Percentiles rank a stretch among this genome's conserved stretches.
phyloP scores from a whole-genome alignment of 2,113 vertebrate genomes.

The Xyliphius kryptos region DNA sequence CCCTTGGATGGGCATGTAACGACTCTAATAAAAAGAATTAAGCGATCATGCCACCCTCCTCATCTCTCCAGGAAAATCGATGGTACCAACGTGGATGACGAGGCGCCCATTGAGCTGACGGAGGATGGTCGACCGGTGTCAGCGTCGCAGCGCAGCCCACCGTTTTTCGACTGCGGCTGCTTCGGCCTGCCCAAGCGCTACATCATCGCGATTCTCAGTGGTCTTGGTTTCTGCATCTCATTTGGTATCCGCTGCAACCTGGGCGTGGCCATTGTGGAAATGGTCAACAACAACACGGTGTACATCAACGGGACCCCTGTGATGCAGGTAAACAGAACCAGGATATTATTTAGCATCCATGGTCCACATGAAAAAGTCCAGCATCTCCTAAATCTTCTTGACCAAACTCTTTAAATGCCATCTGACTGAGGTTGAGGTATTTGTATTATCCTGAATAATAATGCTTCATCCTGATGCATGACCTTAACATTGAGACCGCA shows the following conservation, averaged over 20 bases:
- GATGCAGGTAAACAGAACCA: conserved; percentile 68
- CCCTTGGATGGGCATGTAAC: too few species aligned
- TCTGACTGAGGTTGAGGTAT: background rate
- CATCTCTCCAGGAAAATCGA: conserved; percentile 75
- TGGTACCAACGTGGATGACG: conserved; percentile 72
- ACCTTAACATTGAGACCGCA: too few species aligned
- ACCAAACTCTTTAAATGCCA: background rate
- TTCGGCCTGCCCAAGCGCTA: conserved; percentile 91
- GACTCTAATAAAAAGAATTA: too few species aligned
- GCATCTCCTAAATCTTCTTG: background rate
- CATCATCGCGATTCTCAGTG: conserved; percentile 92
- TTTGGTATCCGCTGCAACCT: conserved; percentile 96
- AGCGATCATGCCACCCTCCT: background rate
- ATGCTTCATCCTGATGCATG: too few species aligned
- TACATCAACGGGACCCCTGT: conserved; percentile 86
- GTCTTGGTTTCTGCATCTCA: conserved; percentile 97
- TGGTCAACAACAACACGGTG: conserved; percentile 95
- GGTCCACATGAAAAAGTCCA: too few species aligned
- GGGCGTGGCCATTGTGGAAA: conserved; percentile 95
- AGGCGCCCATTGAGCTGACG: conserved; percentile 77
- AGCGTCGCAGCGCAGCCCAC: conserved; percentile 31
- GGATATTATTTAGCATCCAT: background rate
- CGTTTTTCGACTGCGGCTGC: conserved; percentile 73
- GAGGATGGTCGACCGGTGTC: conserved; percentile 78
- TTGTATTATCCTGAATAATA: too few species aligned